Evolutionary conservation across 1,140 invertebrate species (phyloP).

Genomic region (Telenomus remus): DNA sequence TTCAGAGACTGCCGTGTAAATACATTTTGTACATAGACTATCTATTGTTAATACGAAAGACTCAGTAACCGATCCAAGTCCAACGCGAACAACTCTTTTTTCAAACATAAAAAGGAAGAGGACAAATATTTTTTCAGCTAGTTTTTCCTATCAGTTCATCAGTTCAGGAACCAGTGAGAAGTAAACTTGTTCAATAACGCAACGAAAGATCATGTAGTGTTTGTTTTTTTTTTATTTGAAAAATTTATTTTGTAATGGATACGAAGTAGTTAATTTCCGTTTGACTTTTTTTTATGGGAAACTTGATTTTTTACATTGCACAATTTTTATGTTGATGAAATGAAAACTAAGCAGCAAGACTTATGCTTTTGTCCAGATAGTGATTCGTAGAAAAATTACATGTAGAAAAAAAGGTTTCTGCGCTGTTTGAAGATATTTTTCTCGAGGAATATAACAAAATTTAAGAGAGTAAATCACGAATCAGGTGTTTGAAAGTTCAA

Average conservation of each 20-base stretch:
- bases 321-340: constrained; percentile 19
- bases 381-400: background rate
- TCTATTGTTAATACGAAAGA: constrained; percentile 53
- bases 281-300: background rate
- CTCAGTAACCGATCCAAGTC: constrained; percentile 58
- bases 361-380: constrained; percentile 36
- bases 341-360: constrained; percentile 34
- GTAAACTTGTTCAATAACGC: too few species aligned
- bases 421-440: too few species aligned
- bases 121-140: too few species aligned
- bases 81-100: constrained; percentile 19
- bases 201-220: background rate
- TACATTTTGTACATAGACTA: constrained; percentile 68
- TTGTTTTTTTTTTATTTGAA: background rate
- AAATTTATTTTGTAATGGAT: background rate
- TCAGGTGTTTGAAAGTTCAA: too few species aligned
- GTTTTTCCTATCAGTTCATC: too few species aligned
- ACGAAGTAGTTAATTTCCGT: background rate
- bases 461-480: too few species aligned
- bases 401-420: background rate
- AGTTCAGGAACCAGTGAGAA: too few species aligned
- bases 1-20: constrained; percentile 59
- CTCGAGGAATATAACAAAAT: too few species aligned
- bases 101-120: background rate
- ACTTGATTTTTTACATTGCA: constrained; percentile 25